A percentile compares a stretch with the other conserved stretches of the same genome.
Conservation (phyloP, 2,797 vertebrate species). For the Takifugu rubripes region DNA sequence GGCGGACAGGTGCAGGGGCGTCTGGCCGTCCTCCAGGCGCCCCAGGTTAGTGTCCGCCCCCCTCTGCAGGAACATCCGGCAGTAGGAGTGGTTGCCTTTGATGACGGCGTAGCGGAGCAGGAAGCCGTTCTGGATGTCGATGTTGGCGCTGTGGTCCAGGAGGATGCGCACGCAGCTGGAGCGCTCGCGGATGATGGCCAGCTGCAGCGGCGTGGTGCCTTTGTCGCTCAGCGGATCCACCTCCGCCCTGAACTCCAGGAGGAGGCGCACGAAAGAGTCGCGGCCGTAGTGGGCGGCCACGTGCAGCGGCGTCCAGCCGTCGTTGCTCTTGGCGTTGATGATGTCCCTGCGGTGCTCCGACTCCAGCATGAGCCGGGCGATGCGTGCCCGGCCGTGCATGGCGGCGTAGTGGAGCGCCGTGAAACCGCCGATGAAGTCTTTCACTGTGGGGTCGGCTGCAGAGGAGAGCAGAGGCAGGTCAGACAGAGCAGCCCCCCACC, state of each 20-base stretch:
- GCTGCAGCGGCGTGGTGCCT: constrained; percentile 94
- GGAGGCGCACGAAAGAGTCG: constrained; percentile 94
- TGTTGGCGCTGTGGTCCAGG: constrained; percentile 96
- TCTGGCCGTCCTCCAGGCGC: constrained; percentile 96
- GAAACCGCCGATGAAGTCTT: constrained; percentile 97
- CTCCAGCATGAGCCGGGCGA: constrained; percentile 94
- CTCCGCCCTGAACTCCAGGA: constrained; percentile 95
- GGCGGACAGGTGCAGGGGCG: constrained; percentile 95
- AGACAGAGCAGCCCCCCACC: not conserved
- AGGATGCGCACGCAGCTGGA: constrained; percentile 98
- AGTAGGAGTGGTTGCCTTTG: constrained; percentile 97
- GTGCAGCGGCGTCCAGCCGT: constrained; percentile 97
- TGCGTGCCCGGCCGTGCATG: constrained; percentile 95
- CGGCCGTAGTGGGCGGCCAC: constrained; percentile 98
- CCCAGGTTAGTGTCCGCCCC: constrained; percentile 97
- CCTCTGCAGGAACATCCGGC: constrained; percentile 98
- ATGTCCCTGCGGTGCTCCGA: constrained; percentile 92
- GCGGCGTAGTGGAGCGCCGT: constrained; percentile 97
- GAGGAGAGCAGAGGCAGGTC: not conserved
- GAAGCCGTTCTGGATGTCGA: constrained; percentile 98
- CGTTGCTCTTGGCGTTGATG: constrained; percentile 97
- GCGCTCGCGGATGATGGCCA: constrained; percentile 96
- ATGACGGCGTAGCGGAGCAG: constrained; percentile 96
- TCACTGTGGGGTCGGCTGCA: constrained; percentile 94
- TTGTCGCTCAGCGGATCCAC: constrained; percentile 98